Percentiles rank a stretch among this genome's conserved stretches.
phyloP scores from a whole-genome alignment of 2,888 invertebrate species.

The Xestia ashworthii region DNA sequence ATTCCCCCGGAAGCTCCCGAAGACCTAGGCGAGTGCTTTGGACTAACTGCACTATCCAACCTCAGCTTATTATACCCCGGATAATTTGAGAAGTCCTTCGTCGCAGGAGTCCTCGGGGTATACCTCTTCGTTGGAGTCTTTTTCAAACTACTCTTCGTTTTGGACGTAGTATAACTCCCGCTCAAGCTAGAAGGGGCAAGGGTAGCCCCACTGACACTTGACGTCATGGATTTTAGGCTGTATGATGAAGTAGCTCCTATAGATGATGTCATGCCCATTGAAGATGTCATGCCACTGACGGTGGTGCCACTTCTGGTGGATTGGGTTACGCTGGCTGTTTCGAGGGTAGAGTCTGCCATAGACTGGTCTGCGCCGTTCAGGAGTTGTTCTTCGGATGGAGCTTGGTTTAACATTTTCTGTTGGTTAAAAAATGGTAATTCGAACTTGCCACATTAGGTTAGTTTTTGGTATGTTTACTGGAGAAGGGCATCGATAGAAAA shows the following conservation, averaged over 20 bases:
- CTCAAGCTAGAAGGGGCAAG: conserved; percentile 85
- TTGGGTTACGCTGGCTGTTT: conserved; percentile 82
- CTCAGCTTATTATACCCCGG: conserved; percentile 88
- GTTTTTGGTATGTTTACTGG: not conserved
- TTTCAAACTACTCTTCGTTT: conserved; percentile 86
- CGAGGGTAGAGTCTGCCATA: conserved; percentile 74
- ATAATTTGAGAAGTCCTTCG: conserved; percentile 81
- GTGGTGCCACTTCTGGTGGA: conserved; percentile 80
- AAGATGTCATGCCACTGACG: conserved; percentile 80
- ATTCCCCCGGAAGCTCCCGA: conserved; percentile 71
- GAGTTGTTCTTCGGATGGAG: conserved; percentile 85
- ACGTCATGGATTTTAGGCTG: conserved; percentile 83
- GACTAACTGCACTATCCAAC: conserved; percentile 87
- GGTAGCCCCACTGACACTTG: conserved; percentile 83
- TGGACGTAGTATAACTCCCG: conserved; percentile 84
- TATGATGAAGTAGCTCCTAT: conserved; percentile 85
- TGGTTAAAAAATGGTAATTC: not conserved
- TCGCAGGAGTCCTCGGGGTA: conserved; percentile 77
- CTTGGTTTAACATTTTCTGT: conserved; percentile 88
- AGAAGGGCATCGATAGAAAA: not conserved
- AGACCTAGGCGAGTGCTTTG: conserved; percentile 85
- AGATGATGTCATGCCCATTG: conserved; percentile 84
- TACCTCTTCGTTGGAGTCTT: conserved; percentile 86
- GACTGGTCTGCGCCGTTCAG: conserved; percentile 80
- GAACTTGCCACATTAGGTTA: not conserved